phyloP scores from a whole-genome alignment of 2,113 vertebrate species.

The Cyprinodon variegatus region DNA sequence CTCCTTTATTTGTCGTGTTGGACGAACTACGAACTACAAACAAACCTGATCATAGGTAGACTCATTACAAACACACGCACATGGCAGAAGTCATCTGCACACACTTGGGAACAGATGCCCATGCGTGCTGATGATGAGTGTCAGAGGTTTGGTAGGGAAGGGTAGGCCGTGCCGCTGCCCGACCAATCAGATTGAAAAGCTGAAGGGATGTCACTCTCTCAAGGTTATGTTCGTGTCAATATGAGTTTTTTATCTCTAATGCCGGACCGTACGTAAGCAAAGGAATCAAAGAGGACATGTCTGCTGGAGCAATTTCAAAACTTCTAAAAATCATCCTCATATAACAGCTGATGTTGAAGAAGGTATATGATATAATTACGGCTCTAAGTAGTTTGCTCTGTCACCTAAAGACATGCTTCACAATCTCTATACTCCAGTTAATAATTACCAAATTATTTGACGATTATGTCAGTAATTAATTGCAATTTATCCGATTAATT shows the following conservation, averaged over 20 bases:
- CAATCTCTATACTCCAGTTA: no score
- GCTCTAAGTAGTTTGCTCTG: no score
- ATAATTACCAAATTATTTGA: no score
- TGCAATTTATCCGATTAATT: no score
- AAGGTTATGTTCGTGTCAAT: slow-evolving; percentile 55
- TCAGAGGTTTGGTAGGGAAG: slow-evolving; percentile 10
- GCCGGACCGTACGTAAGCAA: background rate
- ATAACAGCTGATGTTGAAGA: no score
- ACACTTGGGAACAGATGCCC: background rate
- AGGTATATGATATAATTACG: no score
- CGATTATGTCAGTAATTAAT: no score
- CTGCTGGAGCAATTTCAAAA: background rate
- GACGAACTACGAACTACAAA: background rate
- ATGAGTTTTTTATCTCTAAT: slow-evolving; percentile 28
- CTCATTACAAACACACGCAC: slow-evolving; percentile 2
- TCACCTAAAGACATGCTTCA: no score
- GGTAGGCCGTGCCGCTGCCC: slow-evolving; percentile 50
- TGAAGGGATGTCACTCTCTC: slow-evolving; percentile 25
- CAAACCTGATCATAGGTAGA: background rate
- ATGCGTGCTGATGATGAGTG: slow-evolving; percentile 1
- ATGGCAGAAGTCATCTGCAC: slow-evolving; percentile 1
- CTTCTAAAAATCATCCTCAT: background rate
- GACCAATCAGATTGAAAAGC: slow-evolving; percentile 49
- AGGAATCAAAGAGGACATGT: background rate
- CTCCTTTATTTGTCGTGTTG: background rate